Conservation (phyloP, 2,113 vertebrate genomes). For the Corynorhinus townsendii region DNA sequence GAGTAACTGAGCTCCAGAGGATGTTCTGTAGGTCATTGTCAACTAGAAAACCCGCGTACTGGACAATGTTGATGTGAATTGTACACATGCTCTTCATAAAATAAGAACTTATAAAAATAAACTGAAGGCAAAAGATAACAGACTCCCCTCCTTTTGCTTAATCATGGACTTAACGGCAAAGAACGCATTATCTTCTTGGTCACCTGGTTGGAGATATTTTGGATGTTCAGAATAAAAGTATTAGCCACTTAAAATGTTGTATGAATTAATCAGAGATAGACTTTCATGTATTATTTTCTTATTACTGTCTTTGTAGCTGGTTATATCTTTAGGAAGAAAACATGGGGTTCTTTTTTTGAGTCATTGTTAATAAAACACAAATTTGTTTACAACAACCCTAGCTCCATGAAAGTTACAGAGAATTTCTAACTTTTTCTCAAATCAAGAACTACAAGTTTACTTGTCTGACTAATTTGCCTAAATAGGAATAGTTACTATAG, state of each 20-base stretch:
- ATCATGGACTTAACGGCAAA: background rate
- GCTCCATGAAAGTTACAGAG: background rate
- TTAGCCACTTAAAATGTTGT: background rate
- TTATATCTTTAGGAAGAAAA: background rate
- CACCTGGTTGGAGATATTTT: constrained; percentile 7
- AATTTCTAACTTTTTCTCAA: background rate
- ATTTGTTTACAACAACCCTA: background rate
- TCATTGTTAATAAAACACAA: background rate
- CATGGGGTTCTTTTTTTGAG: background rate
- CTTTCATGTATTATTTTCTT: background rate
- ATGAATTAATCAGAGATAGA: background rate
- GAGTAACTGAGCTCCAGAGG: background rate
- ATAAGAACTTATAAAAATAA: constrained; percentile 27
- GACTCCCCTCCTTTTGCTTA: background rate
- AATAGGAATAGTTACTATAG: background rate
- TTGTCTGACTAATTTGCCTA: background rate
- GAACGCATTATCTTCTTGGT: background rate
- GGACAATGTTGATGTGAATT: background rate
- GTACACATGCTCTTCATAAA: background rate
- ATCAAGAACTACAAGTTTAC: background rate
- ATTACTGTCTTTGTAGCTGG: background rate
- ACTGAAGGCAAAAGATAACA: constrained; percentile 19
- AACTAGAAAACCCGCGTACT: background rate
- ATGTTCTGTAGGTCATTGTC: background rate
- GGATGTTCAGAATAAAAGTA: constrained; percentile 3